A percentile compares a stretch with the other conserved stretches of the same genome.
phyloP scores from a whole-genome alignment of 2,113 vertebrate genomes.

The Phylloscopus trochiloides region DNA sequence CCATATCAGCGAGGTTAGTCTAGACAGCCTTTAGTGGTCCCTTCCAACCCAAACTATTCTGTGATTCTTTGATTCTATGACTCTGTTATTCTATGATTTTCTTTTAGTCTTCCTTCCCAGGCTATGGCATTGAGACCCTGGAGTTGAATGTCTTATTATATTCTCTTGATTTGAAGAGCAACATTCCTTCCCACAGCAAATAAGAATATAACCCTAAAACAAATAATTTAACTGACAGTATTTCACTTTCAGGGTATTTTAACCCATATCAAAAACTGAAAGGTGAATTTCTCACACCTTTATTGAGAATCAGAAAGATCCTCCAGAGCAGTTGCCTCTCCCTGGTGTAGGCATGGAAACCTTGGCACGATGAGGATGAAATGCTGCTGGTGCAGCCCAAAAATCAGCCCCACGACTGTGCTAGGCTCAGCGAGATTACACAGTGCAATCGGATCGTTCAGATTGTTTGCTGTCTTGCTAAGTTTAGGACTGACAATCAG shows the following conservation, averaged over 20 bases:
- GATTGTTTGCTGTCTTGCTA: neutral
- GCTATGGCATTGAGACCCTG: neutral
- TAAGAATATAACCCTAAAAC: neutral
- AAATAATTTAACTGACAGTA: neutral
- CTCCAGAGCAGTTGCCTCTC: neutral
- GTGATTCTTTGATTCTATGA: neutral
- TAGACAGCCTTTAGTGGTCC: neutral
- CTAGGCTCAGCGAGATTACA: neutral
- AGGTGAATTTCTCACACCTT: neutral
- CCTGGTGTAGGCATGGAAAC: neutral
- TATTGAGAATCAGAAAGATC: neutral
- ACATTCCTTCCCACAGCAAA: neutral
- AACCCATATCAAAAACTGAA: neutral
- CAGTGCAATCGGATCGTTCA: neutral
- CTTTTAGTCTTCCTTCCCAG: neutral
- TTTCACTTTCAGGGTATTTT: neutral
- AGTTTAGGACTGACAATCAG: neutral
- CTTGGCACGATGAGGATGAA: accelerated
- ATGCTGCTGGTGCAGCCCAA: accelerated
- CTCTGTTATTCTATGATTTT: neutral
- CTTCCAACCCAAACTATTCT: neutral
- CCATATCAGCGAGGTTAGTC: neutral
- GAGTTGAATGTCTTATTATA: neutral
- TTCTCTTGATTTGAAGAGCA: neutral
- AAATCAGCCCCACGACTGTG: neutral